Evolutionary conservation across 2,888 invertebrate species (phyloP).

Genomic region (Halocaridina rubra): DNA sequence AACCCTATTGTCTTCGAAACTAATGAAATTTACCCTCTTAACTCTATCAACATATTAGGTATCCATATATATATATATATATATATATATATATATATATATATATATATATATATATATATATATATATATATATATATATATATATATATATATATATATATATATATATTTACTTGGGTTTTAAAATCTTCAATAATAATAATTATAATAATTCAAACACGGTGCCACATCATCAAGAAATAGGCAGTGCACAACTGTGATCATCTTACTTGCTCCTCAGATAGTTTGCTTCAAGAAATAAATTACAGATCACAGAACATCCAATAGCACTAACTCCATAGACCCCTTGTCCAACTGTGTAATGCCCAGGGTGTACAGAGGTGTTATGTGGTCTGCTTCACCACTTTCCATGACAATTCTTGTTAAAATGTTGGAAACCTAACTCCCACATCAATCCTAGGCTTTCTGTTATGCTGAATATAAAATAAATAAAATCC

Average conservation of each 20-base stretch:
- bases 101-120: conserved; percentile 8
- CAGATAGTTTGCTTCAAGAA: too few relatives aligned
- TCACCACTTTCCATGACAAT: conserved; percentile 32
- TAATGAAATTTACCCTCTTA: too few relatives aligned
- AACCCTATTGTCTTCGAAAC: too few relatives aligned
- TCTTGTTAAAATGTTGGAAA: conserved; percentile 28
- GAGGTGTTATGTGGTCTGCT: too few relatives aligned
- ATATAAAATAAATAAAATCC: neutral
- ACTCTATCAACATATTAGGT: neutral
- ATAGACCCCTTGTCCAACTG: too few relatives aligned
- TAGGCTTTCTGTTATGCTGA: neutral
- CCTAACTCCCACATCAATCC: conserved; percentile 6
- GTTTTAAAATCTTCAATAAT: neutral
- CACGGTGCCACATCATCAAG: too few relatives aligned
- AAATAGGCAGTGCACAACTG: too few relatives aligned
- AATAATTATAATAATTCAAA: too few relatives aligned
- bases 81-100: conserved; percentile 6
- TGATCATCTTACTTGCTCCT: too few relatives aligned
- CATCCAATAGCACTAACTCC: too few relatives aligned
- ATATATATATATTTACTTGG: neutral
- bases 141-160: conserved; percentile 8
- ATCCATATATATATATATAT: neutral
- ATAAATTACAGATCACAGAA: too few relatives aligned
- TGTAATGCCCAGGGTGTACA: too few relatives aligned
- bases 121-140: conserved; percentile 8